Conservation (phyloP, 1,140 invertebrate species). For the Brachionus manjavacas region DNA sequence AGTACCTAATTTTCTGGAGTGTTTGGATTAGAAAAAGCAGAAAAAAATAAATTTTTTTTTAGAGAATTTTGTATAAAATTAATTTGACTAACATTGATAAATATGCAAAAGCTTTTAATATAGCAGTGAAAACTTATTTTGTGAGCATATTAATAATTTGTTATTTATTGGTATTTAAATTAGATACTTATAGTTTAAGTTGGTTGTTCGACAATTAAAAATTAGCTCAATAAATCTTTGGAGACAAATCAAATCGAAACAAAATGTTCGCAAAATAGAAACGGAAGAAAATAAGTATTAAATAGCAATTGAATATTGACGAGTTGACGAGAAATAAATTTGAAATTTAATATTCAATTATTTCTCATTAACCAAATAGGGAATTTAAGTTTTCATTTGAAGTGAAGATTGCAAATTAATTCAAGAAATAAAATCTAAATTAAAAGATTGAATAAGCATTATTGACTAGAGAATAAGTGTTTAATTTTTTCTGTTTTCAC, state of each 20-base stretch:
- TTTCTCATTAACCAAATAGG: conserved; percentile 6
- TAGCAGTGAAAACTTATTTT: not conserved
- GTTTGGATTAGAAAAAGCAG: no score
- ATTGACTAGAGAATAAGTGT: conserved; percentile 35
- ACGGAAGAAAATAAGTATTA: conserved; percentile 14
- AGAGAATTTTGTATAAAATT: not conserved
- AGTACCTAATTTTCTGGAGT: no score
- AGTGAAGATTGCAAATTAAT: conserved; percentile 16
- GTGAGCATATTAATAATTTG: not conserved
- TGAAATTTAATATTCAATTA: conserved; percentile 41
- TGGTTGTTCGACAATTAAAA: not conserved
- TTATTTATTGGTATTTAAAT: conserved; percentile 25
- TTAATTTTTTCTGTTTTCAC: not conserved
- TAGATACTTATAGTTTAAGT: not conserved
- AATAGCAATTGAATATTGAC: conserved; percentile 35
- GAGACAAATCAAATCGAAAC: conserved; percentile 29
- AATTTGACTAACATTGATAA: not conserved
- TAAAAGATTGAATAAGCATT: conserved; percentile 40
- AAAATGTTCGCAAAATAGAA: conserved; percentile 25
- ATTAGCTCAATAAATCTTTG: not conserved
- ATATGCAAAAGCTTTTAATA: not conserved
- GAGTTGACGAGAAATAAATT: conserved; percentile 34
- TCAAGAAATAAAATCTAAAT: conserved; percentile 34
- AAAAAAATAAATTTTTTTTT: no score
- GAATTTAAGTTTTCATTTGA: not conserved